These are phyloP conservation scores for Neosalanx taihuensis DNA, from an alignment of 2,797 vertebrate genomes.

Conservation along the genomic window DNA sequence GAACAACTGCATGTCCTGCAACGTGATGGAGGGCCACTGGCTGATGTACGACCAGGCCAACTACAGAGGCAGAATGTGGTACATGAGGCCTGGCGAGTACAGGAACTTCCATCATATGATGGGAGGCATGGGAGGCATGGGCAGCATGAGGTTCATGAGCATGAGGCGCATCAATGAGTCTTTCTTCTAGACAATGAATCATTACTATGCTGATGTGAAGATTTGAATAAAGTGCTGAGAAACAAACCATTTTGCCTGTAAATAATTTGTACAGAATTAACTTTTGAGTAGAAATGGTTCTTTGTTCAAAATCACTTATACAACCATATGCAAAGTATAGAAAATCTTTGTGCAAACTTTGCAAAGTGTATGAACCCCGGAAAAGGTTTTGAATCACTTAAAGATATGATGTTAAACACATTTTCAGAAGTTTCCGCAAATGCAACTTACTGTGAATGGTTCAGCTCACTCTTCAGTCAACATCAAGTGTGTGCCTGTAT, in stretches of 20 bases:
- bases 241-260: neutral
- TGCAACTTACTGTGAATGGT: too few species aligned
- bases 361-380: too few species aligned
- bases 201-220: neutral
- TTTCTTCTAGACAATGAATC: neutral
- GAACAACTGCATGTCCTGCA: conserved; percentile 49
- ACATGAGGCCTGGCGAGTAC: conserved; percentile 56
- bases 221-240: neutral
- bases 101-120: conserved; percentile 44
- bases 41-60: conserved; percentile 51
- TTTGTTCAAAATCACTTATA: neutral
- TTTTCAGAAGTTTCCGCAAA: too few species aligned
- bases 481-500: too few species aligned
- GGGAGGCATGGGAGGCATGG: conserved; percentile 14
- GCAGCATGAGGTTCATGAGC: conserved; percentile 37
- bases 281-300: neutral
- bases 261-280: neutral
- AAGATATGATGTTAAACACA: too few species aligned
- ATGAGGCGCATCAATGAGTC: conserved; percentile 48
- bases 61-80: conserved; percentile 48
- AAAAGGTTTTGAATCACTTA: too few species aligned
- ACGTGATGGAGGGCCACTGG: conserved; percentile 55
- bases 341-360: too few species aligned
- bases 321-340: neutral
- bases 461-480: too few species aligned